Evolutionary conservation across 2,888 invertebrate genomes (phyloP).

Genomic region (Brachyptera putata): DNA sequence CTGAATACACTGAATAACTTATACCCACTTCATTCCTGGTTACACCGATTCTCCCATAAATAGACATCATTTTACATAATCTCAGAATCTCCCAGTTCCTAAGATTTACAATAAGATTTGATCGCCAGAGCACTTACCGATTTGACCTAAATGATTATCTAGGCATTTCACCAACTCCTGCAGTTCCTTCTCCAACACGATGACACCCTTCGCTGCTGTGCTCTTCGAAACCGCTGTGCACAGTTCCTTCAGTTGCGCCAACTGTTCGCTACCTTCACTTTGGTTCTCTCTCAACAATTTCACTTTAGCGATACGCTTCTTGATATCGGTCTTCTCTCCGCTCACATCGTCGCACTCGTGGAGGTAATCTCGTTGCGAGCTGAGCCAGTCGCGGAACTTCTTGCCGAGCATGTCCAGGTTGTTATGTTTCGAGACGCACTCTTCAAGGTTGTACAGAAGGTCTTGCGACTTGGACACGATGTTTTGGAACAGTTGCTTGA

Average conservation of each 20-base stretch:
- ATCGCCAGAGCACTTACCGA: slow-evolving; percentile 49
- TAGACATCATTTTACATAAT: too few relatives aligned
- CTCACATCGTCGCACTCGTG: slow-evolving; percentile 75
- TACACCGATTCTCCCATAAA: too few relatives aligned
- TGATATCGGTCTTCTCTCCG: slow-evolving; percentile 80
- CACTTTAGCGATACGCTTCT: slow-evolving; percentile 64
- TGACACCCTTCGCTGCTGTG: slow-evolving; percentile 75
- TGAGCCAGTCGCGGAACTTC: slow-evolving; percentile 78
- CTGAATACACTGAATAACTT: too few relatives aligned
- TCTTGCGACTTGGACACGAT: slow-evolving; percentile 85
- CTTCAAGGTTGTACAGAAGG: slow-evolving; percentile 76
- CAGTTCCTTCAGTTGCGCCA: slow-evolving; percentile 64
- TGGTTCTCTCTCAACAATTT: slow-evolving; percentile 60
- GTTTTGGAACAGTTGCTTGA: slow-evolving; percentile 81
- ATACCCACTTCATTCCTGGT: too few relatives aligned
- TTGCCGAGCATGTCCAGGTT: slow-evolving; percentile 70
- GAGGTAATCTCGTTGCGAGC: slow-evolving; percentile 72
- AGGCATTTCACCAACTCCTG: slow-evolving; percentile 62
- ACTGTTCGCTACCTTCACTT: slow-evolving; percentile 58
- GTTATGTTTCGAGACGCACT: slow-evolving; percentile 80
- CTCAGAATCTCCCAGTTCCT: too few relatives aligned
- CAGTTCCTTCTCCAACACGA: slow-evolving; percentile 67
- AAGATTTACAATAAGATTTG: too few relatives aligned
- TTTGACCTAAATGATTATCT: slow-evolving; percentile 61
- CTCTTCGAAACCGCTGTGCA: slow-evolving; percentile 65